A percentile compares a stretch with the other conserved stretches of the same genome.
Conservation (phyloP, 1,140 invertebrate genomes). For the Drosophila guanche region DNA sequence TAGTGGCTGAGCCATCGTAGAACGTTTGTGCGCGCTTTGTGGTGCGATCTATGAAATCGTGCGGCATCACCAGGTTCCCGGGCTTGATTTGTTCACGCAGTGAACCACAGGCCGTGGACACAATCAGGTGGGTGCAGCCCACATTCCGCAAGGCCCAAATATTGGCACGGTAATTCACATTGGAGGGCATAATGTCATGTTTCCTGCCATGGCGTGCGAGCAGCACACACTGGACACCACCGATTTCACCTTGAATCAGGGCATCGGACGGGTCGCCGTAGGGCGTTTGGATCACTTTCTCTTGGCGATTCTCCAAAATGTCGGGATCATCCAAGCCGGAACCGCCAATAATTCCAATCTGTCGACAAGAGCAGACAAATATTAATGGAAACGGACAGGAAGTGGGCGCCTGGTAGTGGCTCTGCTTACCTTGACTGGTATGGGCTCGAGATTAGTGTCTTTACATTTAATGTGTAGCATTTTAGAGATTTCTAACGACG, state of each 20-base stretch:
- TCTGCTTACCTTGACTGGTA: slow-evolving; percentile 69
- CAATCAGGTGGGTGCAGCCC: slow-evolving; percentile 96
- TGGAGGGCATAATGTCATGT: slow-evolving; percentile 90
- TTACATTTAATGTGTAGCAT: slow-evolving; percentile 77
- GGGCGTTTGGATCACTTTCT: slow-evolving; percentile 89
- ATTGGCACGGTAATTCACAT: slow-evolving; percentile 97
- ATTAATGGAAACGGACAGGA: background rate
- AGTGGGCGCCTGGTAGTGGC: too few species aligned
- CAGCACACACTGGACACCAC: slow-evolving; percentile 88
- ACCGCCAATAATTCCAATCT: slow-evolving; percentile 98
- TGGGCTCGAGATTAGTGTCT: slow-evolving; percentile 69
- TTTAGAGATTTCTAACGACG: slow-evolving; percentile 28
- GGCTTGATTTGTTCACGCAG: slow-evolving; percentile 93
- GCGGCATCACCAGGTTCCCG: slow-evolving; percentile 94
- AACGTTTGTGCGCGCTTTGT: slow-evolving; percentile 92
- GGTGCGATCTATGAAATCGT: slow-evolving; percentile 97
- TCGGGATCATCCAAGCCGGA: slow-evolving; percentile 95
- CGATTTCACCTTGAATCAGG: slow-evolving; percentile 91
- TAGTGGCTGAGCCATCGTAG: slow-evolving; percentile 90
- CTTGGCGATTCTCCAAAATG: slow-evolving; percentile 89
- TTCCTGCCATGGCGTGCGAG: slow-evolving; percentile 95
- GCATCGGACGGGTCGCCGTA: slow-evolving; percentile 94
- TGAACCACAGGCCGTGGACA: slow-evolving; percentile 89
- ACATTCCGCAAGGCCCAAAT: slow-evolving; percentile 95
- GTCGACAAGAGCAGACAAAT: background rate